A percentile compares a stretch with the other conserved stretches of the same genome.
Conservation (phyloP, 1,140 invertebrate genomes). For the Pogonomyrmex barbatus region DNA sequence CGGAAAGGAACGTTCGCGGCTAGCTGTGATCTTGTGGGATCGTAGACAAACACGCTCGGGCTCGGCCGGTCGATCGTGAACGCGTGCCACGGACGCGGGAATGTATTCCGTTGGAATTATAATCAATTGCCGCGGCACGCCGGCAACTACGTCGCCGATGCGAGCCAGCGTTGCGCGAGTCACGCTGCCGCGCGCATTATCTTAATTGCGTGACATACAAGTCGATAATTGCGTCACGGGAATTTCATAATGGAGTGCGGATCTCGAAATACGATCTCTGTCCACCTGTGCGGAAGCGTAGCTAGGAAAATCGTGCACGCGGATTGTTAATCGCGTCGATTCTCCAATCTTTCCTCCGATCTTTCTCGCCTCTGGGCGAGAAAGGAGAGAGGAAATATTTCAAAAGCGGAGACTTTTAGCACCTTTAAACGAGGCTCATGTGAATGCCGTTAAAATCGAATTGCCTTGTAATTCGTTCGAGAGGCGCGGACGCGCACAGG, state of each 20-base stretch:
- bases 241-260: conserved; percentile 27
- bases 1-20: neutral
- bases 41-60: neutral
- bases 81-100: conserved; percentile 47
- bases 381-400: conserved; percentile 23
- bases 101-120: conserved; percentile 68
- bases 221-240: conserved; percentile 21
- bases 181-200: conserved; percentile 48
- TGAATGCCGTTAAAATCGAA: conserved; percentile 10
- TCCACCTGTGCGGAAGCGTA: no score
- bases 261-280: neutral
- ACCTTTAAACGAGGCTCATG: neutral
- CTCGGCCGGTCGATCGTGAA: neutral
- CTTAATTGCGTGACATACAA: conserved; percentile 32
- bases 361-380: neutral
- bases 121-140: conserved; percentile 53
- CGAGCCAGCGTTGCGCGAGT: conserved; percentile 28
- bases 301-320: no score
- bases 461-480: conserved; percentile 59
- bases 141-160: conserved; percentile 33
- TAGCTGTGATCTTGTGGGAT: conserved; percentile 43
- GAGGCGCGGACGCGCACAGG: conserved; percentile 10
- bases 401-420: neutral
- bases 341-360: neutral
- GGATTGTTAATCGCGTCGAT: no score